Conservation (phyloP, 2,113 vertebrate species). For the Piaya cayana region DNA sequence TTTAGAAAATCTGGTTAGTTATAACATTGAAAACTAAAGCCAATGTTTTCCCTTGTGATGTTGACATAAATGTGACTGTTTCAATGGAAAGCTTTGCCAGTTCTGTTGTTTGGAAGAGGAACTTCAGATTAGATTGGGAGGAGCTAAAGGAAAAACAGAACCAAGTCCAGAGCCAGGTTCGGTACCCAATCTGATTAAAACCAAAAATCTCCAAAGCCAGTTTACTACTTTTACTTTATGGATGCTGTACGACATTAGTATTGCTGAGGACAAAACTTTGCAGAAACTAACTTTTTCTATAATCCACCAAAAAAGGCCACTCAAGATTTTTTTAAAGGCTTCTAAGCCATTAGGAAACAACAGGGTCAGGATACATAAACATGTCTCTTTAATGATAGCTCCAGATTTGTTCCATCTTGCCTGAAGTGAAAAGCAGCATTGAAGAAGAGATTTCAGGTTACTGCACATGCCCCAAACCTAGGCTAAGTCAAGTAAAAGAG, state of each 20-base stretch:
- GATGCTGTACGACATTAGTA: not conserved
- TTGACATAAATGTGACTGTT: not conserved
- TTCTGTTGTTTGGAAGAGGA: not conserved
- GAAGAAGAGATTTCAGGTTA: not conserved
- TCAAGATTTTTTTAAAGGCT: not conserved
- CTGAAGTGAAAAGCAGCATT: not conserved
- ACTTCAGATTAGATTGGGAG: not conserved
- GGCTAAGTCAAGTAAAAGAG: not conserved
- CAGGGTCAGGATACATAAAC: not conserved
- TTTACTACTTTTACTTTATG: not conserved
- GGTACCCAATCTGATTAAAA: not conserved
- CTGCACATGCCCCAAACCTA: not conserved
- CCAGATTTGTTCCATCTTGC: not conserved
- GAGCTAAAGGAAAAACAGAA: not conserved
- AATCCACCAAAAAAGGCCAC: not conserved
- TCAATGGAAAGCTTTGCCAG: not conserved
- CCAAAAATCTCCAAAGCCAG: not conserved
- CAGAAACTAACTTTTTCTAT: not conserved
- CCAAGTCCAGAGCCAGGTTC: not conserved
- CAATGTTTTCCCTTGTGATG: not conserved
- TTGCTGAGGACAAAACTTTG: not conserved
- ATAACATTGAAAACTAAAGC: not conserved
- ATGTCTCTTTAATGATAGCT: accelerated
- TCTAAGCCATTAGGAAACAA: not conserved
- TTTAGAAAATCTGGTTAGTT: not conserved